Evolutionary conservation across 2,888 invertebrate genomes (phyloP).

Genomic region (Clistopyga incitator): DNA sequence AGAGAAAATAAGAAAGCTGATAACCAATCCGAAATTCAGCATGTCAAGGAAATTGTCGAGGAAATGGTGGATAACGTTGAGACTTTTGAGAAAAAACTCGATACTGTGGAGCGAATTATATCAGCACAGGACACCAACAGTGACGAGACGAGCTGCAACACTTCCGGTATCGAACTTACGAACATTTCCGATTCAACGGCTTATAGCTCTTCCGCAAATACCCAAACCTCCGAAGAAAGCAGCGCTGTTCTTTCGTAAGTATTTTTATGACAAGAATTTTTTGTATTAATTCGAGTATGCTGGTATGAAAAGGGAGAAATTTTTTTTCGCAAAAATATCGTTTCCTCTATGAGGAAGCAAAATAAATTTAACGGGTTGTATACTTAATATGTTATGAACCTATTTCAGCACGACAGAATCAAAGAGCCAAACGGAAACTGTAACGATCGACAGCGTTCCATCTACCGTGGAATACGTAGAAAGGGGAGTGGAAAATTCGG

Average conservation of each 20-base stretch:
- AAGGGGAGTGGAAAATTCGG: not conserved
- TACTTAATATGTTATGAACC: not conserved
- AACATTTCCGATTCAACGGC: slow-evolving; percentile 44
- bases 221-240: not conserved
- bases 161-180: slow-evolving; percentile 49
- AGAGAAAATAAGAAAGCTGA: not conserved
- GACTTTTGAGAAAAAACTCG: not conserved
- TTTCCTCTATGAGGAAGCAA: no score
- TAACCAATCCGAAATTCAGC: not conserved
- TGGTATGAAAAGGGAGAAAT: no score
- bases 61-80: not conserved
- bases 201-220: slow-evolving; percentile 4
- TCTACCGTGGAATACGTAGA: not conserved
- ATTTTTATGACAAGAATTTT: no score
- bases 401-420: not conserved
- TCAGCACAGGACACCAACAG: not conserved
- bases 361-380: no score
- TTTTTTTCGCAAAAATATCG: no score
- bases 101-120: not conserved
- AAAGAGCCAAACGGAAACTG: not conserved
- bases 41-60: slow-evolving; percentile 2
- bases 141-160: slow-evolving; percentile 34
- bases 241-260: not conserved
- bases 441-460: not conserved
- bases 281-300: no score